These are phyloP conservation scores for Camponotus vicinus DNA, from an alignment of 1,140 invertebrate genomes.

Conservation along the genomic window DNA sequence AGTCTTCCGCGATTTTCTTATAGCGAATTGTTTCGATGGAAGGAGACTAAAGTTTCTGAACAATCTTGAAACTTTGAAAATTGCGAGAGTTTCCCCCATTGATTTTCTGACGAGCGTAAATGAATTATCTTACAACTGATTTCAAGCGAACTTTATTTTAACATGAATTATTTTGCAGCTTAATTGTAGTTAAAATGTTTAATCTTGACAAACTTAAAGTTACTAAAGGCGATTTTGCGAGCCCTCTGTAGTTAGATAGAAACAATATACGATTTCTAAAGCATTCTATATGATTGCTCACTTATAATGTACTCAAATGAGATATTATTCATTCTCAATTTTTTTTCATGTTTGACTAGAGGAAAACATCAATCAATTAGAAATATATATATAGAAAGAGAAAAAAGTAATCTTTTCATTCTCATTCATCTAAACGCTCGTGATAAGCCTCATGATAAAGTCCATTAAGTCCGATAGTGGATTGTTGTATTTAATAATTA, in stretches of 20 bases:
- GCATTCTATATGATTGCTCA: too few relatives aligned
- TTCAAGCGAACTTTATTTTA: not conserved
- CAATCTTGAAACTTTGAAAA: not conserved
- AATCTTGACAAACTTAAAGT: too few relatives aligned
- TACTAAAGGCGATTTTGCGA: too few relatives aligned
- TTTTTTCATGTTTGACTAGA: slow-evolving; percentile 12
- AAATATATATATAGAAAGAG: not conserved
- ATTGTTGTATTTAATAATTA: not conserved
- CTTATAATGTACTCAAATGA: not conserved
- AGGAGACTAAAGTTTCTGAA: not conserved
- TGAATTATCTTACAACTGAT: not conserved
- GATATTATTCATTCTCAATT: not conserved
- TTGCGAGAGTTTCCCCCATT: not conserved
- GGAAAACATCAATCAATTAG: not conserved
- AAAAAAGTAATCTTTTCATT: slow-evolving; percentile 1
- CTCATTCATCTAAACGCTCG: not conserved
- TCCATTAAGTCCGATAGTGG: not conserved
- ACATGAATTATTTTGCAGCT: not conserved
- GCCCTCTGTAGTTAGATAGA: too few relatives aligned
- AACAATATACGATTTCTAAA: too few relatives aligned
- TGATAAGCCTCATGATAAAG: not conserved
- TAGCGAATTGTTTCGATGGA: not conserved
- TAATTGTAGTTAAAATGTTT: not conserved
- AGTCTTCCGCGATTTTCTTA: not conserved
- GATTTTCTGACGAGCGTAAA: not conserved